A percentile compares a stretch with the other conserved stretches of the same genome.
Conservation (phyloP, 2,888 invertebrate genomes). For the Papilio demoleus region DNA sequence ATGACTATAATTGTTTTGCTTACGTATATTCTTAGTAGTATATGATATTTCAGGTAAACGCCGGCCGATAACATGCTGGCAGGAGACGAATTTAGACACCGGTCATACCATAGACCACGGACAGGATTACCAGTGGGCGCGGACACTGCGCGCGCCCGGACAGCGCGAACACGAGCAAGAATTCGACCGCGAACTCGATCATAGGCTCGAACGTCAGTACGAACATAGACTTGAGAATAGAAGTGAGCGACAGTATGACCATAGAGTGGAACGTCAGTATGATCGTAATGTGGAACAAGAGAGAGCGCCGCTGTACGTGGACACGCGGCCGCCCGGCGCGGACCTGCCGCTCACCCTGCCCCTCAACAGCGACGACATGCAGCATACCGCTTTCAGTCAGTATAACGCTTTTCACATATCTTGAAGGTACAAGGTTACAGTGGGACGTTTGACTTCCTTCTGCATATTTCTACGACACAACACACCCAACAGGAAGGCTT, state of each 20-base stretch:
- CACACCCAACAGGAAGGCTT: no score
- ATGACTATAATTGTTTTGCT: no score
- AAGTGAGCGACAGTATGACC: background rate
- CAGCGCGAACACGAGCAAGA: slow-evolving; percentile 56
- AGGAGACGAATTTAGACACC: slow-evolving; percentile 95
- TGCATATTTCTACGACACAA: no score
- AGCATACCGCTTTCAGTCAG: slow-evolving; percentile 71
- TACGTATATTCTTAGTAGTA: no score
- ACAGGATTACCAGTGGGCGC: slow-evolving; percentile 71
- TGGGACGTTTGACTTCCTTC: no score
- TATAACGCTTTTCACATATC: no score
- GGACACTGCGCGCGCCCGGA: slow-evolving; percentile 59
- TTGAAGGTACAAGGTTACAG: no score
- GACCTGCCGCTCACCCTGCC: slow-evolving; percentile 66
- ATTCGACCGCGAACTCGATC: background rate
- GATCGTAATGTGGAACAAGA: background rate
- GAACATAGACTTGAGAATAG: background rate
- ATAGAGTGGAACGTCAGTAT: background rate
- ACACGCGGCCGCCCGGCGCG: slow-evolving; percentile 79
- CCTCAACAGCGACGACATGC: slow-evolving; percentile 73
- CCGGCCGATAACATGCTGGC: slow-evolving; percentile 89
- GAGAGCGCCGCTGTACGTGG: slow-evolving; percentile 87
- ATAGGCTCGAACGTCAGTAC: background rate
- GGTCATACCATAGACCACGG: slow-evolving; percentile 90
- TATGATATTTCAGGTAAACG: slow-evolving; percentile 56